Base-by-base conservation (phyloP, 2,113 vertebrate genomes). In the Thomomys bottae region DNA sequence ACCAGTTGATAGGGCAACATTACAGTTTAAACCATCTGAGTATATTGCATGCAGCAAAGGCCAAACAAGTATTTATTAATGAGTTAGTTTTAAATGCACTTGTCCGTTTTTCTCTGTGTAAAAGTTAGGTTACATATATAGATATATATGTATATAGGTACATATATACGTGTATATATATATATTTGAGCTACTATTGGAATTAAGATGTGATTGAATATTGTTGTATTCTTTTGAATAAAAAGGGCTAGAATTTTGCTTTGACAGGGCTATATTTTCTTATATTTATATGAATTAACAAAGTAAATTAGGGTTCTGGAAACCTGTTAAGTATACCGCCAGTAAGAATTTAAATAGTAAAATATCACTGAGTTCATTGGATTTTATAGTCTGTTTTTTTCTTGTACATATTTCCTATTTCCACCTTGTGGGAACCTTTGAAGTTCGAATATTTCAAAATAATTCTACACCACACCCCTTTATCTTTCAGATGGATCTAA, bases 401-500 rank as follows among this genome's bases (percentile, higher is more conserved):
- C 76, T 45, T 67, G 23, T 92, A 28, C 9, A 34, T 82, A 72
- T 79, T 88, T 66, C 34, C 34, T 72, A 45, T 42, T 84, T 86
- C 89, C 79, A 72, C 42, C 70, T 89, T 81, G 6, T 49, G 71
- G 42, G 72, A 86, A 63, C 34, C 30, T 89, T 72, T 73, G 68
- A 90, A 87, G 17, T 40, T 4, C 72, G n/a, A n/a, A 21, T 89
- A 64, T 84, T 82, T 92, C 89, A 45, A 77, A 77, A 38, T 79
- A 45, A 64, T 87, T 92, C 40, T 70, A 40, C 38, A 82, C 2
- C 64, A 21, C 42, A 59, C 42, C 38, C 38, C 32, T 61, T 77
- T 87, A 59, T 84, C 86, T 84, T 82, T 89, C 38, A 88, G 75
- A 78, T 79, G 82, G 70, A 82, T 89, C 67, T 88, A 67, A 91